A percentile compares a stretch with the other conserved stretches of the same genome.
phyloP scores from a whole-genome alignment of 37 sponge, comb jelly and placozoan genomes.

The Theonella swinhoei region DNA sequence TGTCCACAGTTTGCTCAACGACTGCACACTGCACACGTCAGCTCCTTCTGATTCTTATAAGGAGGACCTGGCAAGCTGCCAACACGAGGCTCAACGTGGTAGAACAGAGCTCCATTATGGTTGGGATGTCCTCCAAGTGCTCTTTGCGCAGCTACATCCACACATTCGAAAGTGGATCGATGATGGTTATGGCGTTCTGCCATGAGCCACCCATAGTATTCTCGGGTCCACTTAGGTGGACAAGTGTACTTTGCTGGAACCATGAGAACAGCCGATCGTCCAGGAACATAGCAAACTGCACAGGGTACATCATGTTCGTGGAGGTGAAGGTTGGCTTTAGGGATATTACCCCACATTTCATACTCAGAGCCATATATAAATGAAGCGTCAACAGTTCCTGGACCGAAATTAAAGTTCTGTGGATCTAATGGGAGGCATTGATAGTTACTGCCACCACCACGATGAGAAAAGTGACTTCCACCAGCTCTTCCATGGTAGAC shows the following conservation, averaged over 20 bases:
- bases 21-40: constrained; percentile 63
- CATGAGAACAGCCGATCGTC: constrained; percentile 12
- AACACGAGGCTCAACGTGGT: constrained; percentile 36
- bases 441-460: constrained; percentile 13
- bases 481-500: no score
- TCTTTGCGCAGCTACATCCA: constrained; percentile 20
- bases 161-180: constrained; percentile 32
- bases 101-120: constrained; percentile 47
- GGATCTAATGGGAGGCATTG: constrained; percentile 12
- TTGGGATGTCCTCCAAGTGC: constrained; percentile 6
- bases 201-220: constrained; percentile 58
- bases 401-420: constrained; percentile 23
- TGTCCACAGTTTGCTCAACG: no score
- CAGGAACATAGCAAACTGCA: constrained; percentile 48
- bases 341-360: constrained; percentile 14
- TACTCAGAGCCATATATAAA: constrained; percentile 39
- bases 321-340: no score
- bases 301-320: constrained; percentile 24
- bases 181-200: constrained; percentile 6
- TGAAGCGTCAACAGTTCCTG: background rate
- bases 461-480: background rate
- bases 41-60: constrained; percentile 36
- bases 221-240: constrained; percentile 42
- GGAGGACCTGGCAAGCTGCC: constrained; percentile 43
- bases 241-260: constrained; percentile 35